Percentiles rank a stretch among this genome's conserved stretches.
These are phyloP conservation scores for Pitta sordida DNA, from an alignment of 2,113 vertebrate genomes.

Conservation along the genomic window DNA sequence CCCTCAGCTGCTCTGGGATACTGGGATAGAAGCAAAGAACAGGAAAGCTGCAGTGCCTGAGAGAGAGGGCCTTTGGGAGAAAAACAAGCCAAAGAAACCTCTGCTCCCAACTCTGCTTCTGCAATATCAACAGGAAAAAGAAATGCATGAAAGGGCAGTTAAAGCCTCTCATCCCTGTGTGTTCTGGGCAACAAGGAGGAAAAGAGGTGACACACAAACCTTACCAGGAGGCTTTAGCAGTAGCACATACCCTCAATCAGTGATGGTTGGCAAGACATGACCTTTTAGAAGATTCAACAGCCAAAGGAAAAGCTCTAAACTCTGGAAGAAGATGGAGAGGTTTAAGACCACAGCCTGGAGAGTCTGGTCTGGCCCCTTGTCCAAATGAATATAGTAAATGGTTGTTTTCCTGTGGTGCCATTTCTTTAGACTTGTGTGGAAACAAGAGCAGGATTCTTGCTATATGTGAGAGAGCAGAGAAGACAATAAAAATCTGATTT, in stretches of 20 bases:
- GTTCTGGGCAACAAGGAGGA: background rate
- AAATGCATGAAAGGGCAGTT: background rate
- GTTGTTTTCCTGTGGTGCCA: background rate
- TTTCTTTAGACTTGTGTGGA: background rate
- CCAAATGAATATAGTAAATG: background rate
- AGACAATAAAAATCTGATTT: slow-evolving; percentile 25
- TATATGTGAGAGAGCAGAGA: background rate
- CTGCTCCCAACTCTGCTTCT: background rate
- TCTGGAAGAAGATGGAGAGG: background rate
- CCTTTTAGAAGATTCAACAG: background rate
- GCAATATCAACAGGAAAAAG: background rate
- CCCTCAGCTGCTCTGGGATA: background rate
- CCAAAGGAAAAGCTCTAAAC: background rate
- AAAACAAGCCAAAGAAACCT: background rate
- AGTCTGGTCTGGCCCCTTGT: accelerated
- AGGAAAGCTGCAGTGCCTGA: background rate
- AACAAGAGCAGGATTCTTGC: background rate
- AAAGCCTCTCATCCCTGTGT: background rate
- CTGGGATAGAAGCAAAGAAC: background rate
- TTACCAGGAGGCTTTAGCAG: background rate
- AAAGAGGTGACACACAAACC: background rate
- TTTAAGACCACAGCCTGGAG: background rate
- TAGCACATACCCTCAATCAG: background rate
- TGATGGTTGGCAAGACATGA: background rate
- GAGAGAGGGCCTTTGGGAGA: no score